These are phyloP conservation scores for Mareca strepera DNA, from an alignment of 2,797 vertebrate genomes.

Conservation along the genomic window DNA sequence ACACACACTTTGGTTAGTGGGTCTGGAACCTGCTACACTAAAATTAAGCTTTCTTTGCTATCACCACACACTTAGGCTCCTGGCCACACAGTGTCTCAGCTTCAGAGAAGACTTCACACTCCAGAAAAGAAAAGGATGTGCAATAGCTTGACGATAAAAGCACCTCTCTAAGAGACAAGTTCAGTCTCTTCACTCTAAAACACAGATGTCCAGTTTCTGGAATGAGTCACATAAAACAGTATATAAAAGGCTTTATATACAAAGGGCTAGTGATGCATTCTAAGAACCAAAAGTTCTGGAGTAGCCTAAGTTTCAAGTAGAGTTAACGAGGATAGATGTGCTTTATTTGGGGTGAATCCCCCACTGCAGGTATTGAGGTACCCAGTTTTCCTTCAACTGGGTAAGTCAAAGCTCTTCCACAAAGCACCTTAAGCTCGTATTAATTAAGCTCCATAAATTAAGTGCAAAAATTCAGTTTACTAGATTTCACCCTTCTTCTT, in stretches of 20 bases:
- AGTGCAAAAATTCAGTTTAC: background rate
- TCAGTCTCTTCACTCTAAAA: background rate
- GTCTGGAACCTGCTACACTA: background rate
- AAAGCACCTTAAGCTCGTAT: background rate
- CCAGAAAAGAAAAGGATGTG: background rate
- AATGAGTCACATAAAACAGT: background rate
- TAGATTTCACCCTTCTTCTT: background rate
- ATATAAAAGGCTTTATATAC: background rate
- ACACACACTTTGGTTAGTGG: background rate
- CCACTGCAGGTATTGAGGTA: background rate
- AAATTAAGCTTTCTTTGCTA: background rate
- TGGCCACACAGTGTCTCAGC: background rate
- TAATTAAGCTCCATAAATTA: background rate
- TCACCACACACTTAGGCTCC: background rate
- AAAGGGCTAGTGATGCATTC: background rate
- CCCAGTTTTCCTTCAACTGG: background rate
- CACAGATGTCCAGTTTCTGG: background rate
- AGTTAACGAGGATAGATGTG: background rate
- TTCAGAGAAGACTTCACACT: background rate
- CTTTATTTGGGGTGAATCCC: background rate
- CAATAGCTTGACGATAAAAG: background rate
- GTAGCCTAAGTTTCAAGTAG: background rate
- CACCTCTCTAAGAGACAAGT: background rate
- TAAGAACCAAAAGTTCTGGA: background rate
- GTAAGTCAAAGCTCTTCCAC: background rate